phyloP scores from a whole-genome alignment of 2,113 vertebrate genomes.

The Ceratotherium simum region DNA sequence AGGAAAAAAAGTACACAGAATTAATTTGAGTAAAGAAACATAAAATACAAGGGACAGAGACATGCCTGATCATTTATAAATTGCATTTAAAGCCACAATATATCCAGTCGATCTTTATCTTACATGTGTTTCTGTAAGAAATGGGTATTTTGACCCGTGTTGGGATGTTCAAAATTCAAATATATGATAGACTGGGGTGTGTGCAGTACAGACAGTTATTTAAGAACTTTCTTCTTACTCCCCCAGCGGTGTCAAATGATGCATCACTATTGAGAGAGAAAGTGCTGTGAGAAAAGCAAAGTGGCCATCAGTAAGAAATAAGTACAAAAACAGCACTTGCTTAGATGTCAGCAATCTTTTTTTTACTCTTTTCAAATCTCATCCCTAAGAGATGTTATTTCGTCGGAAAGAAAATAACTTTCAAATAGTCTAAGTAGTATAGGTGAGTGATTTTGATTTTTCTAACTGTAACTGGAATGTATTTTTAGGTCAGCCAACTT shows the following conservation, averaged over 20 bases:
- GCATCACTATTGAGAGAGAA: background rate
- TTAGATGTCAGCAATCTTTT: background rate
- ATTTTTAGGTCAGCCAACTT: background rate
- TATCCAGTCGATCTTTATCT: background rate
- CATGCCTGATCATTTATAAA: background rate
- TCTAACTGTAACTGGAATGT: background rate
- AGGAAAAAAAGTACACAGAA: background rate
- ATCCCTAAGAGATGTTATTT: background rate
- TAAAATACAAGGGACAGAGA: background rate
- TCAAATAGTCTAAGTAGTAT: background rate
- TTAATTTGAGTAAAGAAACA: constrained; percentile 10
- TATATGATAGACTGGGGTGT: background rate
- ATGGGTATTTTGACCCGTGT: background rate
- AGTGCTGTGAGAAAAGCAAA: background rate
- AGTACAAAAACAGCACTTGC: background rate
- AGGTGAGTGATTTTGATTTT: background rate
- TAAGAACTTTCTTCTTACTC: background rate
- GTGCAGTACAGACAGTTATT: background rate
- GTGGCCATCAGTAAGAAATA: background rate
- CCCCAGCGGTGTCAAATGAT: background rate
- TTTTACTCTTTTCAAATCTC: background rate
- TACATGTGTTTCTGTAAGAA: background rate
- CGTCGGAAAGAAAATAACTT: background rate
- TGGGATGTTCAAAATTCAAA: background rate
- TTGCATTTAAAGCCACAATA: background rate